Evolutionary conservation across 2,113 vertebrate genomes (phyloP).

Genomic region (Malurus cyaneus): DNA sequence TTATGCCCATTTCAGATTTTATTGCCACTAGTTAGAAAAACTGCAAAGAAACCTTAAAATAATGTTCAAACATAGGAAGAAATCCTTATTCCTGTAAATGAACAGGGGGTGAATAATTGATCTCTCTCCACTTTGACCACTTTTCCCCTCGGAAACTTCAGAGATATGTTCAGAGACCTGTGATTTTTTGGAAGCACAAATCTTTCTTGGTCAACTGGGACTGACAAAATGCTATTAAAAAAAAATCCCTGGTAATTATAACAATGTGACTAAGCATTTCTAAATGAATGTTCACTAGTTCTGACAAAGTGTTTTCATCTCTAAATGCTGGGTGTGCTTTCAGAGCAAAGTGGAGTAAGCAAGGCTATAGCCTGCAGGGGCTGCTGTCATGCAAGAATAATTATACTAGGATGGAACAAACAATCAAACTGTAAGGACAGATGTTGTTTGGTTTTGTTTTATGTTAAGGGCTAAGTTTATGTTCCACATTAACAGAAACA

Average conservation of each 20-base stretch:
- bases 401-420: constrained; percentile 50
- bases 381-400: constrained; percentile 74
- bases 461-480: constrained; percentile 72
- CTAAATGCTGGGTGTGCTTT: not conserved
- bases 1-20: not conserved
- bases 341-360: constrained; percentile 28
- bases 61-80: not conserved
- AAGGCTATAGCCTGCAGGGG: constrained; percentile 75
- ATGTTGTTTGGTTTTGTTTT: constrained; percentile 67
- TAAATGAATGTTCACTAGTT: not conserved
- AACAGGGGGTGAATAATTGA: not conserved
- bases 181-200: not conserved
- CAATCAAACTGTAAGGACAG: constrained; percentile 65
- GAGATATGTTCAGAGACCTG: not conserved
- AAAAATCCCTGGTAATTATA: not conserved
- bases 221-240: not conserved
- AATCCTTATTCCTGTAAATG: not conserved
- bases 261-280: not conserved
- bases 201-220: not conserved
- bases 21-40: not conserved
- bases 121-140: not conserved
- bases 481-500: constrained; percentile 62
- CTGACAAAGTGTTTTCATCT: not conserved
- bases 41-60: not conserved
- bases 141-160: not conserved